Evolutionary conservation across 1,140 invertebrate species (phyloP), one percentile per base, ranked within the genome.

Genomic region (Drosophila orosa): DNA sequence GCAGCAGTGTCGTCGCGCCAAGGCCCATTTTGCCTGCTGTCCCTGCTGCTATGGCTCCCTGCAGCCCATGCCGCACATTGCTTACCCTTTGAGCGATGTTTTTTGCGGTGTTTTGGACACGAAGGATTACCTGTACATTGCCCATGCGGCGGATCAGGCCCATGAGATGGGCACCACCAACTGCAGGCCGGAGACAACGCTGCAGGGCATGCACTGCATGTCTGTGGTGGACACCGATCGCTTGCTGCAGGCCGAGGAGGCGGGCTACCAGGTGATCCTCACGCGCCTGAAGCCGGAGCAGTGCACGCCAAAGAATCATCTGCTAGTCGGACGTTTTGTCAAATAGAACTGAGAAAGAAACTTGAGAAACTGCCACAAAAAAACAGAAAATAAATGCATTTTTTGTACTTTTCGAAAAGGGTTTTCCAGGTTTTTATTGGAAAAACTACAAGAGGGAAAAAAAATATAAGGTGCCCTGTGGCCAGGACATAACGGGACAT

Each of bases 31-130:
- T 94, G 95, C 98, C 5, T 94, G 97, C 58, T 98, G 97, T 92
- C 98, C 98, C 2, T 99, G 98, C 92, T 99, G 98, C 91, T 99
- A 99, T 92, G 98, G 98, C 5, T 95, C 95, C 3, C 93, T 99
- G 40, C 95, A 96, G 78, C 85, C 89, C 5, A 92, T 93, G 94
- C 86, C 79, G 94, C 95, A 81, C 93, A 97, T 92, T 94, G 95
- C 86, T 91, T 96, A 98, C 93, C 96, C 95, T 1, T 92, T 95
- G 69, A 96, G 96, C 92, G 74, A 91, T 31, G 80, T 91, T 54
- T 95, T 95, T 65, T 91, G 84, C 10, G 52, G 91, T 5, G 80
- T 92, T 29, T 75, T 96, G 3, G 92, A 92, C 37, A 92, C 94
- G 31, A 93, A 94, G 58, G 94, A 97, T 73, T 98, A 97, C 91